Evolutionary conservation across 1,140 invertebrate genomes (phyloP).

Genomic region (Stenopsyche tienmushanensis): DNA sequence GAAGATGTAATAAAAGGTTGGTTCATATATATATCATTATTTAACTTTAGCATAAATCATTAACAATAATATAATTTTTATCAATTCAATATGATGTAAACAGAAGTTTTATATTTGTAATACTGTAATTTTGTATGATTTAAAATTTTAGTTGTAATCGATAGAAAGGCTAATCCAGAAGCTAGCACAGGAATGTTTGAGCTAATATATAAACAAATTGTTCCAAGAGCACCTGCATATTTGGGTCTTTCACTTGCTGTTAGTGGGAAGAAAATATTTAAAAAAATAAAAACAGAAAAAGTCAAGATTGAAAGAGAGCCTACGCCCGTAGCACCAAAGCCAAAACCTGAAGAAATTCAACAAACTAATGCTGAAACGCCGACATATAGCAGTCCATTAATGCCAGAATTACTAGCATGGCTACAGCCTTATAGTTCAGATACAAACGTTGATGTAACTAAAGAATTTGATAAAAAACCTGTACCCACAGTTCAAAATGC

Average conservation of each 20-base stretch:
- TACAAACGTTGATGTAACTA: not conserved
- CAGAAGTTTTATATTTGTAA: too few relatives aligned
- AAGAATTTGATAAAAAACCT: constrained; percentile 46
- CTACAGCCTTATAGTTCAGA: constrained; percentile 16
- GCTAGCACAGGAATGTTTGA: constrained; percentile 87
- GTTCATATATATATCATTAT: constrained; percentile 5
- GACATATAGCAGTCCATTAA: constrained; percentile 51
- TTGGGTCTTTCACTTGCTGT: constrained; percentile 75
- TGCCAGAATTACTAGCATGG: constrained; percentile 44
- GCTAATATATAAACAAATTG: constrained; percentile 70
- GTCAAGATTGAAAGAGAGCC: constrained; percentile 31
- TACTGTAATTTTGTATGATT: too few relatives aligned
- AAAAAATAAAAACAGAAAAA: constrained; percentile 46
- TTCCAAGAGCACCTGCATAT: constrained; percentile 79
- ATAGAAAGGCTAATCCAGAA: constrained; percentile 72
- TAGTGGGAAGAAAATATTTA: constrained; percentile 63
- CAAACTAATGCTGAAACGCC: not conserved
- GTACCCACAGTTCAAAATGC: constrained; percentile 54
- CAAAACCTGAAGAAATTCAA: constrained; percentile 26
- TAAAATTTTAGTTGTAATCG: constrained; percentile 85
- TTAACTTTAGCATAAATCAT: too few relatives aligned
- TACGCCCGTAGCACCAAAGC: constrained; percentile 43
- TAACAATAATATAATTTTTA: too few relatives aligned
- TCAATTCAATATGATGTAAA: too few relatives aligned
- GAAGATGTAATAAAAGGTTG: constrained; percentile 92